Percentiles rank a stretch among this genome's conserved stretches.
phyloP scores from a whole-genome alignment of 2,113 vertebrate species.

The Chionis minor region DNA sequence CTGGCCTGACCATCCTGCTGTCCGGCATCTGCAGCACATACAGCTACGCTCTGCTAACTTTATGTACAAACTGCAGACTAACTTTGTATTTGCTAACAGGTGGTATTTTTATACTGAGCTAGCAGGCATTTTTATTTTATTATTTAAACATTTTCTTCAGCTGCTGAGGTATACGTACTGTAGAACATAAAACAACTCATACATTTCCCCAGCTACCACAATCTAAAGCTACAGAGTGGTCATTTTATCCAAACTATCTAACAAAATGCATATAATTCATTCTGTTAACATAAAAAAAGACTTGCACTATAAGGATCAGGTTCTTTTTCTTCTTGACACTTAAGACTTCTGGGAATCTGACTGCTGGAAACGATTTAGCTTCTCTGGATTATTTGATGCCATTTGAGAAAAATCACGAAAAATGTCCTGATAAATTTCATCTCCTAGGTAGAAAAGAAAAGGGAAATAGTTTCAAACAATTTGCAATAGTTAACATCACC shows the following conservation, averaged over 20 bases:
- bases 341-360: slow-evolving; percentile 81
- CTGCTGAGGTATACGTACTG: slow-evolving; percentile 44
- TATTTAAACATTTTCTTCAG: neutral
- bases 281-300: slow-evolving; percentile 24
- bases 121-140: neutral
- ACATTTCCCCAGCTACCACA: slow-evolving; percentile 40
- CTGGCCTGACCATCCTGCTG: neutral
- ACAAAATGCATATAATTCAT: slow-evolving; percentile 54
- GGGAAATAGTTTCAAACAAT: neutral
- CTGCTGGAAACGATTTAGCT: slow-evolving; percentile 92
- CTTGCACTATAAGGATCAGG: slow-evolving; percentile 49
- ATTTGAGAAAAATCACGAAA: slow-evolving; percentile 98
- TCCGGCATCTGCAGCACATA: rapidly evolving
- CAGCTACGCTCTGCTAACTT: neutral
- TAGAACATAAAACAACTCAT: slow-evolving; percentile 1
- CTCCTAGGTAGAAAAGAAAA: slow-evolving; percentile 79
- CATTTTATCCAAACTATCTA: slow-evolving; percentile 49
- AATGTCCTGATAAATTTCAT: slow-evolving; percentile 98
- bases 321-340: slow-evolving; percentile 64
- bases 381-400: slow-evolving; percentile 97
- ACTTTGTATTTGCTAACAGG: neutral
- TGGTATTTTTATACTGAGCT: neutral
- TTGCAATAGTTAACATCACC: neutral
- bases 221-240: slow-evolving; percentile 53
- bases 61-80: rapidly evolving